Evolutionary conservation across 2,888 invertebrate genomes (phyloP), one percentile per base, ranked within the genome.

Genomic region (Molanna angustata): DNA sequence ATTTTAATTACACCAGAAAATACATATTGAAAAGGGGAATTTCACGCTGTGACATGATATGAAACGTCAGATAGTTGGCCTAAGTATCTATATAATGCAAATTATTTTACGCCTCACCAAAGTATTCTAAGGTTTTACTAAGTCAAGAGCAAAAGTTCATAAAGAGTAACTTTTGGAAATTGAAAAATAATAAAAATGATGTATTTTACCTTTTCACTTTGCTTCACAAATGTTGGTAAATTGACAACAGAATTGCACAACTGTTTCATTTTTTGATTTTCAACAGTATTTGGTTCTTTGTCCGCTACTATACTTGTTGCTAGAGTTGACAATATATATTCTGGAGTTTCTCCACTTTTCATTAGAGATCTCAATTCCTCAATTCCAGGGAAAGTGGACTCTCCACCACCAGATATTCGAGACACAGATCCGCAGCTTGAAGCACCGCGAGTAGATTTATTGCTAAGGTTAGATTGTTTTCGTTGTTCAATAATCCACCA

Each of bases 401-500:
- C 78, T 16, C 72, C 74, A 9, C 79, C 79, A 3, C 78, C 70
- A n/a, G 76, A 73, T 2, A 74, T 71, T 43, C 74, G 75, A 1
- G 72, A 72, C 33, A 79, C 69, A 0, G 82, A 80, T 14, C 67
- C 69, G 4, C 73, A 74, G 61, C 74, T 77, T 1, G 82, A 80
- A 44, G 74, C 71, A 57, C 73, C 75, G 51, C 75, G 72, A 60
- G 77, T 75, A 1, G 78, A 69, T 64, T 83, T 78, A 62, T 71
- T 73, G 44, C 78, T 67, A 11, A 62, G 47, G 48, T 72, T 65
- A 51, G 72, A 69, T 59, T 73, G 79, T 65, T 75, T 80, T 62
- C 80, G 79, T 62, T 86, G 84, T 62, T 85, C 84, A 43, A 74
- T 61, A 6, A 72, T 77, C 79, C 83, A 83, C 92, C 93, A 93